Percentiles rank a stretch among this genome's conserved stretches.
Conservation (phyloP, 2,797 vertebrate genomes). For the Coregonus suidteri region DNA sequence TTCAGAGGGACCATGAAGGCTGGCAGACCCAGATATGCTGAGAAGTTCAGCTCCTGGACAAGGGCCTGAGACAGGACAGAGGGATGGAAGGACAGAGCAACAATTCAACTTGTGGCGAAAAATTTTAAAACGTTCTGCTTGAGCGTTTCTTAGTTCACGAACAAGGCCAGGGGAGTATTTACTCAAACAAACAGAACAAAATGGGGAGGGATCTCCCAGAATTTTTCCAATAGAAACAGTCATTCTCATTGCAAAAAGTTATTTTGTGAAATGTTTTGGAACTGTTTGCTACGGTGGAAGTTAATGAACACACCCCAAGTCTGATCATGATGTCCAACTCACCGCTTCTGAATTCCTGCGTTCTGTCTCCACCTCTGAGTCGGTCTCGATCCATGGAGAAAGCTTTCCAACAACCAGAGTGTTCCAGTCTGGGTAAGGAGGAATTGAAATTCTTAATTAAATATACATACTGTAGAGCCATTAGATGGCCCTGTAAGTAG, state of each 20-base stretch:
- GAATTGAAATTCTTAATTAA: not conserved
- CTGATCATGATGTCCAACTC: constrained; percentile 53
- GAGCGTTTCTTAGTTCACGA: too few species aligned
- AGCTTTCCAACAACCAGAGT: constrained; percentile 93
- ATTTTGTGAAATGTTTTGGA: too few species aligned
- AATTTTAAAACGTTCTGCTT: too few species aligned
- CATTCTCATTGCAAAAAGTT: too few species aligned
- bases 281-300: too few species aligned
- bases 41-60: constrained; percentile 89
- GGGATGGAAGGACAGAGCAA: not conserved
- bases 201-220: too few species aligned
- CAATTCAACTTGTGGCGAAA: not conserved
- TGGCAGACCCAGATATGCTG: constrained; percentile 90
- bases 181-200: too few species aligned
- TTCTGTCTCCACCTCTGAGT: constrained; percentile 82
- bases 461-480: not conserved
- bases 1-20: constrained; percentile 86
- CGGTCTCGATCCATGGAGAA: constrained; percentile 87
- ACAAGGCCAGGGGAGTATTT: too few species aligned
- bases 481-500: not conserved
- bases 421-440: constrained; percentile 83
- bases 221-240: too few species aligned
- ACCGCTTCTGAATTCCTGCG: constrained; percentile 88
- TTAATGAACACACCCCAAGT: too few species aligned
- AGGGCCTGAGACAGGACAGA: constrained; percentile 75